Percentiles rank a stretch among this genome's conserved stretches.
Evolutionary conservation across 1,140 invertebrate genomes (phyloP).

Genomic region (Ceratitis capitata): DNA sequence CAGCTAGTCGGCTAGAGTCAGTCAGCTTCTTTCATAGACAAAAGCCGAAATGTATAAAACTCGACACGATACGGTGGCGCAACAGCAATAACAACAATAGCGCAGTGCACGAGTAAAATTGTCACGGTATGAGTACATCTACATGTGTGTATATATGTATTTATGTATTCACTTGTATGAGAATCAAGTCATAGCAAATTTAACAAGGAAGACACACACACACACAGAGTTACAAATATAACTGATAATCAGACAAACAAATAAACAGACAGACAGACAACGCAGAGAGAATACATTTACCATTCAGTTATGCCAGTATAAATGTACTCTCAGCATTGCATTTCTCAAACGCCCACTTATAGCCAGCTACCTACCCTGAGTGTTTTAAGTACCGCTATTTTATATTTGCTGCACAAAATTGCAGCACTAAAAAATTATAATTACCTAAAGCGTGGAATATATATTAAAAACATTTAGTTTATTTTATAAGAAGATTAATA

Average conservation of each 20-base stretch:
- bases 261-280: not conserved
- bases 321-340: not conserved
- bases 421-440: too few relatives aligned
- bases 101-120: not conserved
- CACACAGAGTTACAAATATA: not conserved
- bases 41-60: slow-evolving; percentile 9
- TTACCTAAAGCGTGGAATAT: too few relatives aligned
- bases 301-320: not conserved
- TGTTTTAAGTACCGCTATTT: too few relatives aligned
- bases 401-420: too few relatives aligned
- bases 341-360: not conserved
- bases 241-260: not conserved
- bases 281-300: not conserved
- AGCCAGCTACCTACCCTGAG: too few relatives aligned
- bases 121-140: not conserved
- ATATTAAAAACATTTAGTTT: too few relatives aligned
- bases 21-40: slow-evolving; percentile 15
- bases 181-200: not conserved
- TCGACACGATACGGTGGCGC: not conserved
- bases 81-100: slow-evolving; percentile 28
- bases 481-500: too few relatives aligned
- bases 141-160: too few relatives aligned
- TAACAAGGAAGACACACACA: not conserved
- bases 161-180: too few relatives aligned
- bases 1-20: not conserved